A percentile compares a stretch with the other conserved stretches of the same genome.
These are phyloP conservation scores for Lamproptera curius DNA, from an alignment of 2,888 invertebrate species.

Conservation along the genomic window DNA sequence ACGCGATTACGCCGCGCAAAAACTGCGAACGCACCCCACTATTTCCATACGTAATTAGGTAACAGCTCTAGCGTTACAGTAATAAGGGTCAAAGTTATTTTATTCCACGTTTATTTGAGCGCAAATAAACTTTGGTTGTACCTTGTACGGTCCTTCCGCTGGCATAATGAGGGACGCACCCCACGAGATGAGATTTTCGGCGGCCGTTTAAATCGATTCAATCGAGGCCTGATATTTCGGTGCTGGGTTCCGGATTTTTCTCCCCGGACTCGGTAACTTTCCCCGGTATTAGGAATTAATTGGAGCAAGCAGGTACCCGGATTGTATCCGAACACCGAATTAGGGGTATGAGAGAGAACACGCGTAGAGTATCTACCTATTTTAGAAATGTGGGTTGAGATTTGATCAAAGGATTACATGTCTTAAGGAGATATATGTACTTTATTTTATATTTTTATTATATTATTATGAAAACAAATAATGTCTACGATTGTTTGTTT, in stretches of 20 bases:
- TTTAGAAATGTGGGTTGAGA: too few species aligned
- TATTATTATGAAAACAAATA: too few species aligned
- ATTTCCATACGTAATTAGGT: background rate
- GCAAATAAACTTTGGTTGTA: slow-evolving; percentile 45
- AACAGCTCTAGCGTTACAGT: background rate
- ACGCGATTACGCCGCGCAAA: slow-evolving; percentile 69
- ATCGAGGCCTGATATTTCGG: slow-evolving; percentile 68
- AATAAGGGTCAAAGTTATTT: slow-evolving; percentile 2
- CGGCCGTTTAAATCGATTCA: slow-evolving; percentile 72
- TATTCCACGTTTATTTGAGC: slow-evolving; percentile 28
- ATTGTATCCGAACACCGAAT: slow-evolving; percentile 4
- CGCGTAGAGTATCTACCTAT: too few species aligned
- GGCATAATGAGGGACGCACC: slow-evolving; percentile 75
- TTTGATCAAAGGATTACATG: too few species aligned
- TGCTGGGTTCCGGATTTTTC: slow-evolving; percentile 42
- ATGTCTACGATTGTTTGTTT: too few species aligned
- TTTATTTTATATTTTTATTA: too few species aligned
- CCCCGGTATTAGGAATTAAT: slow-evolving; percentile 55
- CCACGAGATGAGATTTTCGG: slow-evolving; percentile 67
- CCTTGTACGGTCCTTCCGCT: slow-evolving; percentile 63
- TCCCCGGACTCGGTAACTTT: slow-evolving; percentile 39
- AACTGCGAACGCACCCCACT: slow-evolving; percentile 27
- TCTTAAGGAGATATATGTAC: too few species aligned
- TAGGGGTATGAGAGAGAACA: background rate
- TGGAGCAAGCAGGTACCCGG: slow-evolving; percentile 32